Evolutionary conservation across 2,113 vertebrate genomes (phyloP), one percentile per base, ranked within the genome.

Genomic region (Ptyas mucosa): DNA sequence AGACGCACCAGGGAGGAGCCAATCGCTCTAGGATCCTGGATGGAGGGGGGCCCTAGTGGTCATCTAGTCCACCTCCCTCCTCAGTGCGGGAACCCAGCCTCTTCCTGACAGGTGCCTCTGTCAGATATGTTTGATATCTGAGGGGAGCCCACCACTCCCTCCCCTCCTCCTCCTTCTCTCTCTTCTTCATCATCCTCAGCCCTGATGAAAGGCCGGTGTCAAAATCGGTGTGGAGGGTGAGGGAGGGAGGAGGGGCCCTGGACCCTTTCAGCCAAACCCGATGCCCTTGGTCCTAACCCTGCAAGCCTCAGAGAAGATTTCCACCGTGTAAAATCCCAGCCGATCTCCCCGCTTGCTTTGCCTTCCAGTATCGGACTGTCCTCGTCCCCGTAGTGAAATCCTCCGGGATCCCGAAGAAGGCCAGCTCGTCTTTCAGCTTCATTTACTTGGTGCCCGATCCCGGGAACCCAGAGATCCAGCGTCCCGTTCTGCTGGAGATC

Each of bases 401-500:
- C 85, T 29, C 93, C 0, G 43, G 91, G 86, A 89, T 55, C 57
- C 96, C 91, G 93, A 91, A 95, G 95, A 69, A 24, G 43, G 55
- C 94, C n/a, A 93, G 96, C 9, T 95, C 97, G 87, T 95, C 96
- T 52, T 93, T 98, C 26, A 98, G 96, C 90, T 98, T 98, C 10
- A 97, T 99, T 54, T 99, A 99, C 93, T 95, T 99, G 39, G 93
- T 98, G 51, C 98, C 98, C 0, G 98, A 98, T 0, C 98, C 98
- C 0, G 94, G 94, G 39, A 96, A 98, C 75, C 97, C 97, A 0
- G 97, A 96, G 88, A 92, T 96, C 11, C 98, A 98, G 0, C 97
- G 90, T 4, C 97, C 97, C 0, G 97, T 99, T 88, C 95, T 98
- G 90, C 98, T 99, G 0, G 98, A 99, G 96, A 97, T 99, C 91